phyloP scores from a whole-genome alignment of 2,888 invertebrate genomes.

The Auanema freiburgensis region DNA sequence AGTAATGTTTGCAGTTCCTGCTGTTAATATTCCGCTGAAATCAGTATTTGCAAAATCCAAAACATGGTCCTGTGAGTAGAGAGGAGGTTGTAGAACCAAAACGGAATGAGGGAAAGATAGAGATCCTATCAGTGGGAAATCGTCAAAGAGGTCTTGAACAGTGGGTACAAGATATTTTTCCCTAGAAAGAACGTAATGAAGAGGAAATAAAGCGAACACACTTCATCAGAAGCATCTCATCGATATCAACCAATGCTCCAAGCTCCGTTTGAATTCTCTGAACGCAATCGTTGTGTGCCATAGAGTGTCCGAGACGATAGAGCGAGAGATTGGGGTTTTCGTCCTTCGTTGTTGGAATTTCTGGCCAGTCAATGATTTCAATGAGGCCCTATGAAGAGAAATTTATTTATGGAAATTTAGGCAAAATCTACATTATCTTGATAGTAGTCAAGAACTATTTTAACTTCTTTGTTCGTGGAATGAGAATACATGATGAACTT shows the following conservation, averaged over 20 bases:
- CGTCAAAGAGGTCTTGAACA: neutral
- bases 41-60: slow-evolving; percentile 7
- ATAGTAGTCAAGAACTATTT: slow-evolving; percentile 33
- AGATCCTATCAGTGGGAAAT: slow-evolving; percentile 3
- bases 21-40: slow-evolving; percentile 8
- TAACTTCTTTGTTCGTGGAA: slow-evolving; percentile 29
- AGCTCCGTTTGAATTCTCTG: slow-evolving; percentile 28
- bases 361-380: slow-evolving; percentile 24
- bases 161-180: neutral
- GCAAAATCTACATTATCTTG: slow-evolving; percentile 14
- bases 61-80: neutral
- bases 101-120: slow-evolving; percentile 8
- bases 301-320: slow-evolving; percentile 43
- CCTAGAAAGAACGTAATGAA: neutral
- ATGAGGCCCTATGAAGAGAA: slow-evolving; percentile 17
- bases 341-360: slow-evolving; percentile 15
- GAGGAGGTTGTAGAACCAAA: slow-evolving; percentile 10
- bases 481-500: slow-evolving; percentile 43
- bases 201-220: neutral
- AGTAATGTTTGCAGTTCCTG: slow-evolving; percentile 7
- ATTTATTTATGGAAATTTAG: neutral
- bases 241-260: slow-evolving; percentile 41
- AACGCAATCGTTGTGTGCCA: slow-evolving; percentile 46
- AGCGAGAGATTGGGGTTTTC: slow-evolving; percentile 30
- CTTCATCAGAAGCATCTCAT: slow-evolving; percentile 35